Conservation (phyloP, 2,888 invertebrate species). For the Troides aeacus region DNA sequence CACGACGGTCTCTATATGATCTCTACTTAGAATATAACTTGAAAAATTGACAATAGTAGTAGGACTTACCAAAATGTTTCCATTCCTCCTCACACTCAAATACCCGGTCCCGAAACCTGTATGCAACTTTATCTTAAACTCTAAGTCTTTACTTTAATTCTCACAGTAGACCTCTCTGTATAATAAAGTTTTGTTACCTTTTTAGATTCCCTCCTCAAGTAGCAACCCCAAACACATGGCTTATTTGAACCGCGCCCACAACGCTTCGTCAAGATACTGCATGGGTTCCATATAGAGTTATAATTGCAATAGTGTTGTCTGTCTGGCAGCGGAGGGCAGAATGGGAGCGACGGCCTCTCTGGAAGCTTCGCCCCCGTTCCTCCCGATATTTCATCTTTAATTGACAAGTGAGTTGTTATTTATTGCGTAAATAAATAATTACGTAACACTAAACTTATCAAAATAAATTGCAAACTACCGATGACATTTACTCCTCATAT, state of each 20-base stretch:
- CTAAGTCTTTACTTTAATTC: neutral
- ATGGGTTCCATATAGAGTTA: conserved; percentile 32
- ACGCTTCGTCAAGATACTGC: conserved; percentile 28
- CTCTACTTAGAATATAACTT: too few relatives aligned
- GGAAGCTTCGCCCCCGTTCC: conserved; percentile 68
- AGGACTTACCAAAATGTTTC: neutral
- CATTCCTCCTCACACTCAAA: neutral
- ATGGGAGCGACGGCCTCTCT: conserved; percentile 67
- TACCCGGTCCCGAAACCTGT: neutral
- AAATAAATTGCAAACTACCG: too few relatives aligned
- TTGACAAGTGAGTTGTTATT: conserved; percentile 65
- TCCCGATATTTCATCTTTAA: conserved; percentile 74
- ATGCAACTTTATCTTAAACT: conserved; percentile 8
- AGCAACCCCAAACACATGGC: conserved; percentile 29
- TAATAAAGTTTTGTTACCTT: conserved; percentile 26
- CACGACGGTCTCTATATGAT: too few relatives aligned
- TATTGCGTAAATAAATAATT: too few relatives aligned
- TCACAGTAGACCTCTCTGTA: conserved; percentile 20
- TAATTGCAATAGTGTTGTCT: conserved; percentile 32
- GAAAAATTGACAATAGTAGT: neutral
- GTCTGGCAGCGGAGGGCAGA: conserved; percentile 61
- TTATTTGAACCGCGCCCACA: conserved; percentile 23
- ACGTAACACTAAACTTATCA: too few relatives aligned
- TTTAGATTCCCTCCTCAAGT: conserved; percentile 31
- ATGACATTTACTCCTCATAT: too few relatives aligned